Percentiles rank a stretch among this genome's conserved stretches.
These are phyloP conservation scores for Galago senegalensis DNA, from an alignment of 2,797 vertebrate genomes.

Conservation along the genomic window DNA sequence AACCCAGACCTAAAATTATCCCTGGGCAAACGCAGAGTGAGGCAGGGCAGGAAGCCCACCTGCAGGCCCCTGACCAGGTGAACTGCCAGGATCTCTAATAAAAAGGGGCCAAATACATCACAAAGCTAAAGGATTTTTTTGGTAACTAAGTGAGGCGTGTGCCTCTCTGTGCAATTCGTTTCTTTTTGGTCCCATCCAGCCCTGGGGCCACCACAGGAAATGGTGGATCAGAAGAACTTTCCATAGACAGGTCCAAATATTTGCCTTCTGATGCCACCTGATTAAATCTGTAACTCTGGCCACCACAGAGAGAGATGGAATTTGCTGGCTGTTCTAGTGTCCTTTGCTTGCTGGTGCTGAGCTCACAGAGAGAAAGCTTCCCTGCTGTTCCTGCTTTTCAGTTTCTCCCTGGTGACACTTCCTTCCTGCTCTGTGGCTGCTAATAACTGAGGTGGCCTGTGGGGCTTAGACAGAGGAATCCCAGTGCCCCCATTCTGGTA, in stretches of 20 bases:
- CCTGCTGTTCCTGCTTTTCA: not conserved
- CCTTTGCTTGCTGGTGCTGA: rapidly evolving
- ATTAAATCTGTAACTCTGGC: conserved; percentile 84
- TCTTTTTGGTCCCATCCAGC: conserved; percentile 63
- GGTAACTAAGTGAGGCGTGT: conserved; percentile 72
- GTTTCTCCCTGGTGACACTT: not conserved
- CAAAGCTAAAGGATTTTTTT: conserved; percentile 32
- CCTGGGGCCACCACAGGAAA: conserved; percentile 64
- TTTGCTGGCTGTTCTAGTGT: conserved; percentile 54
- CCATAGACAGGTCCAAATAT: conserved; percentile 85
- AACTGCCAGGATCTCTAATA: conserved; percentile 39
- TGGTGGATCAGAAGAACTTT: conserved; percentile 86
- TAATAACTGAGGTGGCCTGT: not conserved
- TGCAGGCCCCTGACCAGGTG: not conserved
- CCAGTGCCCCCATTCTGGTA: not conserved
- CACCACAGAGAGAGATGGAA: conserved; percentile 45
- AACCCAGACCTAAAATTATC: conserved; percentile 42
- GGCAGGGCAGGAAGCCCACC: not conserved
- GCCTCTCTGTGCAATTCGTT: conserved; percentile 55
- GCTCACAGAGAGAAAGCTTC: not conserved
- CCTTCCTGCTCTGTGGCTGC: not conserved
- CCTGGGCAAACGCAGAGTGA: not conserved
- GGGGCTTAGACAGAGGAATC: not conserved
- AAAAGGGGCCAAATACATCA: conserved; percentile 33
- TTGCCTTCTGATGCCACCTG: conserved; percentile 86